phyloP scores from a whole-genome alignment of 2,113 vertebrate genomes.

The Aphelocoma coerulescens region DNA sequence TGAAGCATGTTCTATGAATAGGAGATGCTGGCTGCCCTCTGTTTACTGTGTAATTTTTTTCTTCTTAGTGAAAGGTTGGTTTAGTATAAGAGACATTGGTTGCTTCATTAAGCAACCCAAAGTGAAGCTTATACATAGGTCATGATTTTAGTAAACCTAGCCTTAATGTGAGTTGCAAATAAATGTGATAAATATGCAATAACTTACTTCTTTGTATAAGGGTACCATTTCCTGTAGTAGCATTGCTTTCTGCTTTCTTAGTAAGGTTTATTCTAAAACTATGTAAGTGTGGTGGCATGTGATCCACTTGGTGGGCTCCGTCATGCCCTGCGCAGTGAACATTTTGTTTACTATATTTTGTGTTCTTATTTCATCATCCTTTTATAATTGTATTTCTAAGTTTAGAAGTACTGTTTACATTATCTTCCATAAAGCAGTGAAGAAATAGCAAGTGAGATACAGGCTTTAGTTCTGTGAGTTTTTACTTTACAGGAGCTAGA shows the following conservation, averaged over 20 bases:
- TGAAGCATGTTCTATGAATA: neutral
- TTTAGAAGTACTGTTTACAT: constrained; percentile 63
- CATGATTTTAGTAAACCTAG: constrained; percentile 56
- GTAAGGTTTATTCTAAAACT: constrained; percentile 14
- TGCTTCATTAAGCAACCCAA: constrained; percentile 17
- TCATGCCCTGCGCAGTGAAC: constrained; percentile 61
- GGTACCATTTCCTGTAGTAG: constrained; percentile 48
- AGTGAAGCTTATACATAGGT: neutral
- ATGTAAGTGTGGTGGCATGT: constrained; percentile 12
- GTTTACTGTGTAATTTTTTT: neutral
- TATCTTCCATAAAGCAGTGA: constrained; percentile 36
- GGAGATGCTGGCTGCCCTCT: neutral
- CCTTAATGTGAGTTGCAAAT: constrained; percentile 63
- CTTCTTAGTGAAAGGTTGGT: neutral
- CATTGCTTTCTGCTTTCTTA: constrained; percentile 41
- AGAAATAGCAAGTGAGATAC: constrained; percentile 25
- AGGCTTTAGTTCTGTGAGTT: constrained; percentile 1
- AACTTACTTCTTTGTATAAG: constrained; percentile 55
- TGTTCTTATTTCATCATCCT: constrained; percentile 56
- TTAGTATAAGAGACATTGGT: neutral
- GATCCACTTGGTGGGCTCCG: constrained; percentile 4
- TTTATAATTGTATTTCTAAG: constrained; percentile 57
- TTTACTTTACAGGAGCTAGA: neutral
- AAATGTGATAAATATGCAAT: constrained; percentile 70
- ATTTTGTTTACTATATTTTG: constrained; percentile 36